phyloP scores from a whole-genome alignment of 2,888 invertebrate genomes.

The Leptarthrus brevirostris region DNA sequence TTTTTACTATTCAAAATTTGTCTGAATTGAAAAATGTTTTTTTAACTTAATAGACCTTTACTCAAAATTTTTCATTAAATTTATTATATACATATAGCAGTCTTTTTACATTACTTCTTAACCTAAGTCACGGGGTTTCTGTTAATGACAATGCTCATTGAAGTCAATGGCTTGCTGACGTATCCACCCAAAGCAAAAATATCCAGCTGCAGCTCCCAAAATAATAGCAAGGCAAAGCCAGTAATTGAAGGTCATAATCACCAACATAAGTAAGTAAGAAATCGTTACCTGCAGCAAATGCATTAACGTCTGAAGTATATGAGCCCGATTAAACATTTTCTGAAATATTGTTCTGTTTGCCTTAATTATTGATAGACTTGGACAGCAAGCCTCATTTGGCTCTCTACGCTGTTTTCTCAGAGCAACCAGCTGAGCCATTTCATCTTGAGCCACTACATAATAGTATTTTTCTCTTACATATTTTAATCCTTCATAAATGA shows the following conservation, averaged over 20 bases:
- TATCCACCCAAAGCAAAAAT: conserved; percentile 65
- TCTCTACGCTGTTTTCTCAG: conserved; percentile 55
- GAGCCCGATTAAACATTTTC: conserved; percentile 58
- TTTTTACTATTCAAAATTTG: too few relatives aligned
- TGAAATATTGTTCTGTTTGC: conserved; percentile 55
- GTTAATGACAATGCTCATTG: conserved; percentile 63
- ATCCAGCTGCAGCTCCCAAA: conserved; percentile 62
- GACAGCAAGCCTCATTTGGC: conserved; percentile 54
- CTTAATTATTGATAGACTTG: conserved; percentile 56
- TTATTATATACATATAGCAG: conserved; percentile 13
- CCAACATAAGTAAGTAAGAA: conserved; percentile 65
- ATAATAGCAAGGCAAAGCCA: conserved; percentile 65
- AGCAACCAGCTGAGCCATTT: conserved; percentile 58
- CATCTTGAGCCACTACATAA: conserved; percentile 57
- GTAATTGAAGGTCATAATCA: conserved; percentile 66
- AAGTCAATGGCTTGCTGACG: conserved; percentile 59
- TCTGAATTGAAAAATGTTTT: too few relatives aligned
- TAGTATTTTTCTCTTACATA: conserved; percentile 73
- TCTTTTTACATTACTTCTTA: conserved; percentile 3
- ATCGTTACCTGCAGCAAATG: conserved; percentile 63
- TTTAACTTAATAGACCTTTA: too few relatives aligned
- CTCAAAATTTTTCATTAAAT: too few relatives aligned
- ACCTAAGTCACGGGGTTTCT: conserved; percentile 53
- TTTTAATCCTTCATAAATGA: conserved; percentile 96
- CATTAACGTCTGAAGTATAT: conserved; percentile 61